Evolutionary conservation across 1,140 invertebrate species (phyloP).

Genomic region (Sarcophaga bullata): DNA sequence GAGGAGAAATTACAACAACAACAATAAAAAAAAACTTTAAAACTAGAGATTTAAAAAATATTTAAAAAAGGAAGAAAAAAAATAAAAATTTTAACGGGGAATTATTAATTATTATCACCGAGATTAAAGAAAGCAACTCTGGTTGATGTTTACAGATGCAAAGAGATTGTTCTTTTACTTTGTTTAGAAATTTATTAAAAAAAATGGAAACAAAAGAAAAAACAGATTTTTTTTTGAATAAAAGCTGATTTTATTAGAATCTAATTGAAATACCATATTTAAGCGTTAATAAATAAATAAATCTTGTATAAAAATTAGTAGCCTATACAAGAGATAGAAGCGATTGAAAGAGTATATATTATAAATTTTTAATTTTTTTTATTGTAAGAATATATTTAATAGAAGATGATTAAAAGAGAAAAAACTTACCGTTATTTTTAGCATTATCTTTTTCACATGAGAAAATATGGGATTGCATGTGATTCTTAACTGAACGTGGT

Average conservation of each 20-base stretch:
- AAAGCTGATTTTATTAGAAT: too few relatives aligned
- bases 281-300: neutral
- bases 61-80: neutral
- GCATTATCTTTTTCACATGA: slow-evolving; percentile 58
- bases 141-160: neutral
- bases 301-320: neutral
- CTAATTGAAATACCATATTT: too few relatives aligned
- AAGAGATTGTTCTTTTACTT: neutral
- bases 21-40: slow-evolving; percentile 14
- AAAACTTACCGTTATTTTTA: slow-evolving; percentile 63
- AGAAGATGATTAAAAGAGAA: neutral
- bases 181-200: too few relatives aligned
- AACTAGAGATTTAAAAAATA: neutral
- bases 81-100: neutral
- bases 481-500: slow-evolving; percentile 62
- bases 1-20: neutral
- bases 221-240: too few relatives aligned
- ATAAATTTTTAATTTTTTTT: neutral
- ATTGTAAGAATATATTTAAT: neutral
- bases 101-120: neutral
- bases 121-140: neutral
- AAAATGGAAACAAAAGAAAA: too few relatives aligned
- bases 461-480: slow-evolving; percentile 65
- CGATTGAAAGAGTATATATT: neutral
- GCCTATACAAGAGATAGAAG: neutral